These are phyloP conservation scores for Callithrix jacchus DNA, from an alignment of 2,113 vertebrate species.

Conservation along the genomic window DNA sequence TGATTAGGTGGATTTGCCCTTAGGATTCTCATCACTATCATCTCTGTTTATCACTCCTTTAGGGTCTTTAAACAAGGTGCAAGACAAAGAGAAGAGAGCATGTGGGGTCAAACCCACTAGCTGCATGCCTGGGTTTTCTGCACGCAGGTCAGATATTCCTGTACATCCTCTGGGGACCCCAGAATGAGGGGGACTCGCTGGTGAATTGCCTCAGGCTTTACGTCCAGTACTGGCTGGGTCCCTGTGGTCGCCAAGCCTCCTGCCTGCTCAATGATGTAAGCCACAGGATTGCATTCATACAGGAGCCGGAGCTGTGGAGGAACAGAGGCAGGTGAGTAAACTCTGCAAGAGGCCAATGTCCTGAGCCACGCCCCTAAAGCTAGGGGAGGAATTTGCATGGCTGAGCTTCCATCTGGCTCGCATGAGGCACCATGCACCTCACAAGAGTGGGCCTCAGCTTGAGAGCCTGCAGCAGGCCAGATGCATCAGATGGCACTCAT, in stretches of 20 bases:
- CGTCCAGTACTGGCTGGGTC: slow-evolving; percentile 89
- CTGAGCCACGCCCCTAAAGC: background rate
- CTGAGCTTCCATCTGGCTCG: background rate
- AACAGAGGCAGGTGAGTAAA: background rate
- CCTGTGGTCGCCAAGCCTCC: slow-evolving; percentile 95
- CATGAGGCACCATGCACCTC: accelerated
- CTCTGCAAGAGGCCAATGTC: background rate
- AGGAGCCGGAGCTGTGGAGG: slow-evolving; percentile 91
- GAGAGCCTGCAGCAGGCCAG: background rate
- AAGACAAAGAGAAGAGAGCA: background rate
- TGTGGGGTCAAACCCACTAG: background rate
- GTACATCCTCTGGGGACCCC: slow-evolving; percentile 93
- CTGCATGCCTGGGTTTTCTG: slow-evolving; percentile 86
- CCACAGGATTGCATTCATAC: slow-evolving; percentile 98
- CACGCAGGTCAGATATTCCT: slow-evolving; percentile 93
- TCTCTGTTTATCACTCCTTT: background rate
- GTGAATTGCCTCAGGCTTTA: slow-evolving; percentile 92
- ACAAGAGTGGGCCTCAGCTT: background rate
- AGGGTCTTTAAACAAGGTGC: background rate
- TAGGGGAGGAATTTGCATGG: background rate
- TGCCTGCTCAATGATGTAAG: slow-evolving; percentile 96
- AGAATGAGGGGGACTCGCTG: slow-evolving; percentile 93
- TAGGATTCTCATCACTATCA: background rate
- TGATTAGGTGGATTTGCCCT: accelerated
- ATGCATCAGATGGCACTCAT: background rate